These are phyloP conservation scores for Dascyllus trimaculatus DNA, from an alignment of 2,113 vertebrate genomes.

Conservation along the genomic window DNA sequence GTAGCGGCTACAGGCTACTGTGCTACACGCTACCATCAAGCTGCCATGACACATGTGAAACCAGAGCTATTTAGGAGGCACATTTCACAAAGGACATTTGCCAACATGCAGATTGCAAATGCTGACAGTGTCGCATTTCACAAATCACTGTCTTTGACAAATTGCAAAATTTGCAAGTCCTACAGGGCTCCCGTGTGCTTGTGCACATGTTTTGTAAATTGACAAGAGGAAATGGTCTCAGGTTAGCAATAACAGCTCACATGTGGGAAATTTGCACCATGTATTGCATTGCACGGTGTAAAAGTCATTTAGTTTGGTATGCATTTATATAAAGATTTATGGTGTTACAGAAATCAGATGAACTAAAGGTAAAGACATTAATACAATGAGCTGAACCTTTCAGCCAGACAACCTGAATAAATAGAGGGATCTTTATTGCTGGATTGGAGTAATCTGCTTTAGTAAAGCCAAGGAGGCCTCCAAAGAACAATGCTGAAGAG, in stretches of 20 bases:
- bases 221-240: not conserved
- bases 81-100: not conserved
- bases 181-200: too few species aligned
- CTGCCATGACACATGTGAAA: not conserved
- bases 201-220: too few species aligned
- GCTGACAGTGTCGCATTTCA: too few species aligned
- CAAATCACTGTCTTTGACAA: too few species aligned
- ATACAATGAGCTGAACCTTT: slow-evolving; percentile 12
- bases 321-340: not conserved
- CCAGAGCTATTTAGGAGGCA: not conserved
- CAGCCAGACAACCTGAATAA: slow-evolving; percentile 22
- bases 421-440: slow-evolving; percentile 47
- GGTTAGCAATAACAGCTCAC: not conserved
- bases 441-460: slow-evolving; percentile 69
- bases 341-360: not conserved
- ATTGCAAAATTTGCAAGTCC: too few species aligned
- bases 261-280: not conserved
- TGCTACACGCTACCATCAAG: not conserved
- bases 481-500: slow-evolving; percentile 29
- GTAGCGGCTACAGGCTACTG: not conserved
- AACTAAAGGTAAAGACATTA: slow-evolving; percentile 13
- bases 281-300: too few species aligned
- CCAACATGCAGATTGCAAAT: not conserved
- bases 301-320: not conserved
- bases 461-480: slow-evolving; percentile 53